Evolutionary conservation across 2,113 vertebrate genomes (phyloP).

Genomic region (Platichthys stellatus): DNA sequence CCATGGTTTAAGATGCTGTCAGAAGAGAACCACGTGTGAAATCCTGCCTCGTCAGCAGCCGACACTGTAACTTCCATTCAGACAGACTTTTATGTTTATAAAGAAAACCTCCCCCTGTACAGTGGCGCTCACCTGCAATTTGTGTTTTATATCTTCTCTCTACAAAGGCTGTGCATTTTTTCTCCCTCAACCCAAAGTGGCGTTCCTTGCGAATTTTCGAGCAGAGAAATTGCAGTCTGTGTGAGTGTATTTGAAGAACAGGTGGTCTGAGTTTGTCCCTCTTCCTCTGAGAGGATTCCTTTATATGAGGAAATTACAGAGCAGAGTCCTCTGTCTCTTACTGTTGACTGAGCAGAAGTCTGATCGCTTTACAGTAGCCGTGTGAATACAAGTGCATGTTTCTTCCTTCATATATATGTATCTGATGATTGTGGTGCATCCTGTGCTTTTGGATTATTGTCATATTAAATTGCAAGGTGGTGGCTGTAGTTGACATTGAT

Average conservation of each 20-base stretch:
- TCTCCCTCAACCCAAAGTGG: conserved; percentile 35
- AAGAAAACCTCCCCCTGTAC: not conserved
- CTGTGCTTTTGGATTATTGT: not conserved
- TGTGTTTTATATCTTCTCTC: conserved; percentile 46
- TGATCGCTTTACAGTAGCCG: conserved; percentile 20
- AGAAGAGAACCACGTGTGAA: conserved; percentile 15
- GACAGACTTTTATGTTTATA: not conserved
- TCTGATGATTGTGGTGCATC: not conserved
- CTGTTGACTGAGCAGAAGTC: conserved; percentile 19
- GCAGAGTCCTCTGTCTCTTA: conserved; percentile 38
- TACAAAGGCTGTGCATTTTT: conserved; percentile 59
- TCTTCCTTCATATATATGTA: not conserved
- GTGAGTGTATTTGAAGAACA: conserved; percentile 66
- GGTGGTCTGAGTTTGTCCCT: conserved; percentile 59
- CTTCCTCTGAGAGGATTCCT: conserved; percentile 42
- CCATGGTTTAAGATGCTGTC: conserved; percentile 7
- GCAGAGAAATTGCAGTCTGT: conserved; percentile 68
- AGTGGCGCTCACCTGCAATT: conserved; percentile 44
- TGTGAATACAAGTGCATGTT: not conserved
- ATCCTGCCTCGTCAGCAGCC: not conserved
- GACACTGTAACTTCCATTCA: conserved; percentile 14
- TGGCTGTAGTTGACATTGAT: not conserved
- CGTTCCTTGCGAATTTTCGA: conserved; percentile 12
- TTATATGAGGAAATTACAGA: conserved; percentile 74
- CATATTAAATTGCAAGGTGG: not conserved